phyloP scores from a whole-genome alignment of 2,113 vertebrate species.

The Myrmophylax atrothorax region DNA sequence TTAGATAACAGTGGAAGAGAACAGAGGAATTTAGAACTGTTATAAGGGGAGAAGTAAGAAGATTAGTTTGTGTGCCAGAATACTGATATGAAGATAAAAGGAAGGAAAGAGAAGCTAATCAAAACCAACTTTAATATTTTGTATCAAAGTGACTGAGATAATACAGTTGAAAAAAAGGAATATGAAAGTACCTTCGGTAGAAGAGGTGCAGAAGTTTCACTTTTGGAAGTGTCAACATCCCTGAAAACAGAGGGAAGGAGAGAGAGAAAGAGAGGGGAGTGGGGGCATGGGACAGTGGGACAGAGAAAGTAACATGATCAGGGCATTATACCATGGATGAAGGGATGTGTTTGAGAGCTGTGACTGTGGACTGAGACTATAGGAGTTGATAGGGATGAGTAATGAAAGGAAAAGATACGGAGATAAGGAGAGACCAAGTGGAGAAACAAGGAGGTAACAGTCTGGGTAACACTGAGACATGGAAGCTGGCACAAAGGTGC shows the following conservation, averaged over 20 bases:
- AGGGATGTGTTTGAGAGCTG: not conserved
- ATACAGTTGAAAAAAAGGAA: not conserved
- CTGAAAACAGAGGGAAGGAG: not conserved
- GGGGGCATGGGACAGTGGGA: too few species aligned
- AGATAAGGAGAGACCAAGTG: not conserved
- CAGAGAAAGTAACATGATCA: not conserved
- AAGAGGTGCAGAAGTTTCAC: not conserved
- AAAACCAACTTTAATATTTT: slow-evolving; percentile 30
- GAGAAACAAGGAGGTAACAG: not conserved
- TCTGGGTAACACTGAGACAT: too few species aligned
- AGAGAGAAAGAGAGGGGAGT: not conserved
- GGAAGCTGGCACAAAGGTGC: not conserved
- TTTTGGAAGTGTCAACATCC: not conserved
- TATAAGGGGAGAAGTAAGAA: slow-evolving; percentile 18
- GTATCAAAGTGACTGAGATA: slow-evolving; percentile 2
- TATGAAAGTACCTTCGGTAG: not conserved
- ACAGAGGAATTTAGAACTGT: not conserved
- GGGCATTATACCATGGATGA: not conserved
- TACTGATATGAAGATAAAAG: slow-evolving; percentile 10
- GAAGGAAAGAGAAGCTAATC: not conserved
- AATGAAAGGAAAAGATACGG: not conserved
- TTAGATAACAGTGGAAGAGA: not conserved
- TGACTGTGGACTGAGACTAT: not conserved
- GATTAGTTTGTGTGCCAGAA: slow-evolving; percentile 22
- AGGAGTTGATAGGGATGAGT: not conserved